Conservation (phyloP, 2,797 vertebrate species). For the Microctenopoma stevenorrisi region DNA sequence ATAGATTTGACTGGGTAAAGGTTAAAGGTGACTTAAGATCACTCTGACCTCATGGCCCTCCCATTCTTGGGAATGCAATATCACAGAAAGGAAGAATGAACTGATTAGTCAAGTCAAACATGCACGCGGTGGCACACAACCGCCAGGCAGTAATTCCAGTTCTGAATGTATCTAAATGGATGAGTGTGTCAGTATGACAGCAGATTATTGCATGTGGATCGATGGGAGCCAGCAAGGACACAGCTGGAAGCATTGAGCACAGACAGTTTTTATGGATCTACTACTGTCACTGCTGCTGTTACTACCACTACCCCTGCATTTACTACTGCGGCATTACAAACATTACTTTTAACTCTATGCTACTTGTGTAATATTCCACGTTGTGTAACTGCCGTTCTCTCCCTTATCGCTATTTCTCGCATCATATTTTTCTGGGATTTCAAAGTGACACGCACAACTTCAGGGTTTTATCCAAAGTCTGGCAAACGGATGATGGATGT, state of each 20-base stretch:
- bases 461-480: conserved; percentile 31
- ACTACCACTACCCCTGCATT: background rate
- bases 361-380: background rate
- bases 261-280: conserved; percentile 37
- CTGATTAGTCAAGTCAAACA: too few species aligned
- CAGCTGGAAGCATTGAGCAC: conserved; percentile 36
- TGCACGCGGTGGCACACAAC: too few species aligned
- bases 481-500: conserved; percentile 4
- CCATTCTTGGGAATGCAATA: too few species aligned
- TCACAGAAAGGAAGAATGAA: too few species aligned
- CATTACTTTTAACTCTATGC: background rate
- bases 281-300: background rate
- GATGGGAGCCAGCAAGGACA: conserved; percentile 33
- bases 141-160: too few species aligned
- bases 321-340: background rate
- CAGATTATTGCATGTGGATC: conserved; percentile 49
- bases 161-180: background rate
- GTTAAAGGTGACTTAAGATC: too few species aligned
- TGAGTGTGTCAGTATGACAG: conserved; percentile 31
- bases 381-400: too few species aligned
- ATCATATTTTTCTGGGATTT: background rate
- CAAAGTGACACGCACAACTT: background rate
- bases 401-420: background rate
- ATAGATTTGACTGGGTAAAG: too few species aligned
- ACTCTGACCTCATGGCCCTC: too few species aligned